A percentile compares a stretch with the other conserved stretches of the same genome.
Conservation (phyloP, 2,113 vertebrate species). For the Chascanopsetta lugubris region DNA sequence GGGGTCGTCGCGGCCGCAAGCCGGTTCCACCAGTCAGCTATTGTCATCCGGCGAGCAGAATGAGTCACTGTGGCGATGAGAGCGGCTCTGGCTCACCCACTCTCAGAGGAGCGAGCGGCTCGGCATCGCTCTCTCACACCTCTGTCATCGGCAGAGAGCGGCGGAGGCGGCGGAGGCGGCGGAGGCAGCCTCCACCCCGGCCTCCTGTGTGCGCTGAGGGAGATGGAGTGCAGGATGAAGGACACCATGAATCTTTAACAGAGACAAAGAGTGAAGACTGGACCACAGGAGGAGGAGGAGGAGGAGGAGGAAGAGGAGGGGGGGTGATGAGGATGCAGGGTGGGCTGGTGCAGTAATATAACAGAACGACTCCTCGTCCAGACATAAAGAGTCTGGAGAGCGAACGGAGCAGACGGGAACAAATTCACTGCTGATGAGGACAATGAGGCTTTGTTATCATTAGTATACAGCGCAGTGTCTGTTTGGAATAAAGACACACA, state of each 20-base stretch:
- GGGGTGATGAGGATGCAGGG: neutral
- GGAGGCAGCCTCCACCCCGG: constrained; percentile 26
- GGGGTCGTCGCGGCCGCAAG: constrained; percentile 16
- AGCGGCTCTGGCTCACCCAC: constrained; percentile 10
- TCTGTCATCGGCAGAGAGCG: constrained; percentile 17
- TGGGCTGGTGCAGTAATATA: constrained; percentile 25
- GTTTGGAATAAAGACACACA: constrained; percentile 32
- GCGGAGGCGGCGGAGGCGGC: too few relatives aligned
- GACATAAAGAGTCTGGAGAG: constrained; percentile 12
- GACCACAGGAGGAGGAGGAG: neutral
- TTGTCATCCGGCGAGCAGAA: constrained; percentile 15
- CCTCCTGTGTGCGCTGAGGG: constrained; percentile 9
- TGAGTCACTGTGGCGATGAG: constrained; percentile 58
- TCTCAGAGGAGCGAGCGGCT: constrained; percentile 27
- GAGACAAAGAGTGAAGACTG: constrained; percentile 37
- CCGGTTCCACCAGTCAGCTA: neutral
- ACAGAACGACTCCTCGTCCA: constrained; percentile 13
- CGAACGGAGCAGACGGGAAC: neutral
- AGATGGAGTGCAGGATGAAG: constrained; percentile 35
- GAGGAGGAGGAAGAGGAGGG: neutral
- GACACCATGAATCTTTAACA: constrained; percentile 47
- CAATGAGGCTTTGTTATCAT: constrained; percentile 17
- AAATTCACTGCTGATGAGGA: neutral
- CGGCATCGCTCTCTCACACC: constrained; percentile 35
- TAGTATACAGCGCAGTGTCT: neutral